A percentile compares a stretch with the other conserved stretches of the same genome.
These are phyloP conservation scores for Drosophila punjabiensis DNA, from an alignment of 1,140 invertebrate genomes.

Conservation along the genomic window DNA sequence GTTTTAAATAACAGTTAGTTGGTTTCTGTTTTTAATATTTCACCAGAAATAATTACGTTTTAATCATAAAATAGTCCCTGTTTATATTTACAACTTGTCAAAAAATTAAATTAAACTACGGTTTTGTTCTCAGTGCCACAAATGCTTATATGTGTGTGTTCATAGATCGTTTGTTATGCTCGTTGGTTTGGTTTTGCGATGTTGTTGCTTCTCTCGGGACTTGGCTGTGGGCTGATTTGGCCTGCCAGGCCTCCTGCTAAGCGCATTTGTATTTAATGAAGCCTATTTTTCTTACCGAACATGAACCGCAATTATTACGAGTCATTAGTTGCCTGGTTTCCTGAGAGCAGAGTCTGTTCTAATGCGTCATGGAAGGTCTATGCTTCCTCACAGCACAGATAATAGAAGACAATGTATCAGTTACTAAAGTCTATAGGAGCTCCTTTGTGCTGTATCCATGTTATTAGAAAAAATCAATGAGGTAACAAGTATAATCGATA, in stretches of 20 bases:
- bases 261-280: slow-evolving; percentile 78
- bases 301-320: slow-evolving; percentile 76
- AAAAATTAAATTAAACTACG: not conserved
- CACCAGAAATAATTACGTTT: not conserved
- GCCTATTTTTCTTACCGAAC: slow-evolving; percentile 72
- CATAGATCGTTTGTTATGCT: slow-evolving; percentile 61
- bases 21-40: not conserved
- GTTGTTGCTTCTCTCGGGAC: slow-evolving; percentile 22
- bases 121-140: not conserved
- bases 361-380: slow-evolving; percentile 12
- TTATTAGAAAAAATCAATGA: not conserved
- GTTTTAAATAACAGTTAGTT: not conserved
- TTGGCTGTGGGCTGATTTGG: slow-evolving; percentile 8
- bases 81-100: not conserved
- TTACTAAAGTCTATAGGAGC: not conserved
- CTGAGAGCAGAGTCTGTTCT: slow-evolving; percentile 22
- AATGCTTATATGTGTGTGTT: not conserved
- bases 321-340: slow-evolving; percentile 67
- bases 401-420: not conserved
- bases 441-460: not conserved
- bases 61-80: not conserved
- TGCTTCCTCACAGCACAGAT: not conserved
- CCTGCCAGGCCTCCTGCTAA: slow-evolving; percentile 57
- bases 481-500: not conserved
- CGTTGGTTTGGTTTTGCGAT: slow-evolving; percentile 48